Percentiles rank a stretch among this genome's conserved stretches.
phyloP scores from a whole-genome alignment of 2,113 vertebrate species.

The Nanorana parkeri region DNA sequence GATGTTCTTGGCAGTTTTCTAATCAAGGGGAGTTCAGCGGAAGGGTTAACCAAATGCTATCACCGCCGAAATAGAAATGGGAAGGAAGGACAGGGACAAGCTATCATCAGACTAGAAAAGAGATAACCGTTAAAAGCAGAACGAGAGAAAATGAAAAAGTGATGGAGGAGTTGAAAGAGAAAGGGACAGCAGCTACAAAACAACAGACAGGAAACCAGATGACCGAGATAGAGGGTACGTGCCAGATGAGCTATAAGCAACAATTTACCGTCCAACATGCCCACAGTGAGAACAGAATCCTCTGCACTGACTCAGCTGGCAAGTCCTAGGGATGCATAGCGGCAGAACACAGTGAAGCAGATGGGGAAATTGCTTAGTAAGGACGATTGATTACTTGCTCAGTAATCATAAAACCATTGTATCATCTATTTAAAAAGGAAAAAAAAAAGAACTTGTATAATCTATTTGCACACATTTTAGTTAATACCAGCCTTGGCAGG shows the following conservation, averaged over 20 bases:
- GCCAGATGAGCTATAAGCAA: conserved; percentile 46
- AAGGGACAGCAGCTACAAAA: conserved; percentile 40
- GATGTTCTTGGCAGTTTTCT: background rate
- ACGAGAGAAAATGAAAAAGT: conserved; percentile 39
- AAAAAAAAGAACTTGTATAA: conserved; percentile 19
- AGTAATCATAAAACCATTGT: conserved; percentile 43
- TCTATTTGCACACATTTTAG: background rate
- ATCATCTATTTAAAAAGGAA: conserved; percentile 4
- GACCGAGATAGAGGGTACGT: conserved; percentile 38
- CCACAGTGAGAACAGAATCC: conserved; percentile 42
- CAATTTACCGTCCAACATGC: conserved; percentile 46
- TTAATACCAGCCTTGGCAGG: background rate
- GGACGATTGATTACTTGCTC: conserved; percentile 39
- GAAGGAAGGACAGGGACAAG: background rate
- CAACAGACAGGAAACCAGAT: conserved; percentile 47
- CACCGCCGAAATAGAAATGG: conserved; percentile 7
- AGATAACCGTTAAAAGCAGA: conserved; percentile 34
- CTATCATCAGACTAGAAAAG: conserved; percentile 24
- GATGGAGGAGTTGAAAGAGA: conserved; percentile 37
- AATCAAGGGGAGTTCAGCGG: background rate
- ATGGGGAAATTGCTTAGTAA: conserved; percentile 50
- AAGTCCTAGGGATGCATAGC: conserved; percentile 36
- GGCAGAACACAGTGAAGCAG: conserved; percentile 34
- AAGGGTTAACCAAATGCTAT: conserved; percentile 11
- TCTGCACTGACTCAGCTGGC: conserved; percentile 41